Percentiles rank a stretch among this genome's conserved stretches.
phyloP scores from a whole-genome alignment of 2,797 vertebrate genomes.

The Tamandua tetradactyla region DNA sequence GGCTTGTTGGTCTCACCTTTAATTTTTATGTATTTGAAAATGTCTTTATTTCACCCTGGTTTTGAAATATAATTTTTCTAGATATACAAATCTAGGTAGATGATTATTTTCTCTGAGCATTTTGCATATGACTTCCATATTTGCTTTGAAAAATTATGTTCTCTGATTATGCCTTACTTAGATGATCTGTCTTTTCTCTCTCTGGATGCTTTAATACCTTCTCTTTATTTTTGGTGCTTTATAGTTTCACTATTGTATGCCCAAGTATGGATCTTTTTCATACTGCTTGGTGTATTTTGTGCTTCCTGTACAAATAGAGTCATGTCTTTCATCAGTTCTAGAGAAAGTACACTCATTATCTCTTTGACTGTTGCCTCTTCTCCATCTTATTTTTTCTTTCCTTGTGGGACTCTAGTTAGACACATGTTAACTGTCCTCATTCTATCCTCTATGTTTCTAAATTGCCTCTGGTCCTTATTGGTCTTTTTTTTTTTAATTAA shows the following conservation, averaged over 20 bases:
- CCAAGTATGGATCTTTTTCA: neutral
- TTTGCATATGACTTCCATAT: conserved; percentile 22
- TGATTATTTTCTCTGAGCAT: neutral
- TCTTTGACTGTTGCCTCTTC: neutral
- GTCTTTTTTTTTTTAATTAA: no score
- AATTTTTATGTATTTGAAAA: neutral
- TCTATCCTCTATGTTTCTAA: neutral
- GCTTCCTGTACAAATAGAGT: neutral
- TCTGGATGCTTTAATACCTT: neutral
- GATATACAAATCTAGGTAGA: neutral
- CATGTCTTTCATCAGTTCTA: neutral
- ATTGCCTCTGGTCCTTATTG: neutral
- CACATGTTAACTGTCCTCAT: neutral
- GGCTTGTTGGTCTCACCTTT: neutral
- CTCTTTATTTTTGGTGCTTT: neutral
- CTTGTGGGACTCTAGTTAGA: conserved; percentile 14
- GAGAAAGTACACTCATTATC: neutral
- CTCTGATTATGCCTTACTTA: neutral
- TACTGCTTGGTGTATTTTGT: neutral
- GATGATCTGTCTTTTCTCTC: neutral
- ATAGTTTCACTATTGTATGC: neutral
- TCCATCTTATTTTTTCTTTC: neutral
- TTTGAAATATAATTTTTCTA: neutral
- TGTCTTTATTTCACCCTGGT: neutral
- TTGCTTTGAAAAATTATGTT: conserved; percentile 27